Percentiles rank a stretch among this genome's conserved stretches.
Evolutionary conservation across 2,113 vertebrate genomes (phyloP).

Genomic region (Sylvia atricapilla): DNA sequence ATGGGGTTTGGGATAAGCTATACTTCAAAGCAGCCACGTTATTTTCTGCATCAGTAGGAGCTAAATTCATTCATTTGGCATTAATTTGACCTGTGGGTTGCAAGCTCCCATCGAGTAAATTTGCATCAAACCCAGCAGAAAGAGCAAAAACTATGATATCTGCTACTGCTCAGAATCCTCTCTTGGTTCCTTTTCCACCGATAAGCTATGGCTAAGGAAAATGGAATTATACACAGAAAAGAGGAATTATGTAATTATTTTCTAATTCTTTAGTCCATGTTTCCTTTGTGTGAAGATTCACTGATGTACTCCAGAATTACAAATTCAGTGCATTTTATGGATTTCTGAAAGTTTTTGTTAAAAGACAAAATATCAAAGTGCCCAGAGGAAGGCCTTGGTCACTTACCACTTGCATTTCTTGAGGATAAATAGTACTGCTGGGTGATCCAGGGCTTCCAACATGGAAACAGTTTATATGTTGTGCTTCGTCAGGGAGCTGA

Average conservation of each 20-base stretch:
- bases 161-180: not conserved
- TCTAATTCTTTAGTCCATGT: not conserved
- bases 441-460: not conserved
- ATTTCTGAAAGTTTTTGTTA: not conserved
- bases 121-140: not conserved
- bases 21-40: constrained; percentile 15
- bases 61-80: not conserved
- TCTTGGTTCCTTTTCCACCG: not conserved
- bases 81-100: not conserved
- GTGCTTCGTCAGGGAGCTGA: constrained; percentile 21
- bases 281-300: not conserved
- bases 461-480: constrained; percentile 26
- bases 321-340: not conserved
- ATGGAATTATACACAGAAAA: not conserved
- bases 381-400: not conserved
- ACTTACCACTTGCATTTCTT: not conserved
- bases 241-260: not conserved
- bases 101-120: not conserved
- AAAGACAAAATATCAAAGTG: constrained; percentile 3
- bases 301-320: not conserved
- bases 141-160: not conserved
- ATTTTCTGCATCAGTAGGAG: not conserved
- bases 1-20: not conserved
- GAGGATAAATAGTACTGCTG: not conserved
- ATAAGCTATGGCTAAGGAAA: not conserved